Base-by-base conservation (phyloP, 2,888 invertebrate species). In the Aphodius sticticus region DNA sequence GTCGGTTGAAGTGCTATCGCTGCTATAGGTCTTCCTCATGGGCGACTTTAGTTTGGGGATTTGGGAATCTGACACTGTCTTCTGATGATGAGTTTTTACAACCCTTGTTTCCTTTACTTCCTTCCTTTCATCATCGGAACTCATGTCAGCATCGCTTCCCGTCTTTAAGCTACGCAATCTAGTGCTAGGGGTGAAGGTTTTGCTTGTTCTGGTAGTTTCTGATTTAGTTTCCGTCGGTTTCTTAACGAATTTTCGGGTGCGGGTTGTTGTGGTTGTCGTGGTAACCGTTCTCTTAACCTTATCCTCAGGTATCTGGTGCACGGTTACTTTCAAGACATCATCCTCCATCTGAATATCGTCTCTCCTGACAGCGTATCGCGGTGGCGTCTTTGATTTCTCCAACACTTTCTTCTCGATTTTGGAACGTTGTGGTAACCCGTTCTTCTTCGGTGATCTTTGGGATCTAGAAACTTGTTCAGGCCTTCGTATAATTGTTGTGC, bases 291-390 rank as follows among this genome's bases (percentile, higher is more conserved):
- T 76, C 12, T 76, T 71, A 9, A 36, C n/a, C 38, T 78, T 78
- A 7, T 77, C 75, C 16, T 38, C 72, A 26, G 82, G 82, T 69
- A 84, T 82, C 36, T 85, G 84, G 69, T 85, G 86, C n/a, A 90
- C 84, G 16, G 89, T 90, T 9, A 90, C 87, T 85, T 90, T 87
- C 35, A 90, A 82, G 2, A 90, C 84, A 82, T 90, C 90, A 82
- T 88, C 90, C 37, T 85, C 88, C 89, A 90, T 90, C 14, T 86
- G 84, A 72, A 90, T 90, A 83, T 89, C 88, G 38, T 88, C 86
- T 16, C 75, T 78, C 36, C 77, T 77, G 5, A 83, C 81, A 9
- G 80, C 81, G 77, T 81, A 82, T 53, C 37, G 72, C n/a, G 35
- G 26, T 15, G 69, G 12, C 26, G 69, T 16, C 15, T 16, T 76